Base-by-base conservation (phyloP, 2,797 vertebrate genomes). In the Microcaecilia unicolor region DNA sequence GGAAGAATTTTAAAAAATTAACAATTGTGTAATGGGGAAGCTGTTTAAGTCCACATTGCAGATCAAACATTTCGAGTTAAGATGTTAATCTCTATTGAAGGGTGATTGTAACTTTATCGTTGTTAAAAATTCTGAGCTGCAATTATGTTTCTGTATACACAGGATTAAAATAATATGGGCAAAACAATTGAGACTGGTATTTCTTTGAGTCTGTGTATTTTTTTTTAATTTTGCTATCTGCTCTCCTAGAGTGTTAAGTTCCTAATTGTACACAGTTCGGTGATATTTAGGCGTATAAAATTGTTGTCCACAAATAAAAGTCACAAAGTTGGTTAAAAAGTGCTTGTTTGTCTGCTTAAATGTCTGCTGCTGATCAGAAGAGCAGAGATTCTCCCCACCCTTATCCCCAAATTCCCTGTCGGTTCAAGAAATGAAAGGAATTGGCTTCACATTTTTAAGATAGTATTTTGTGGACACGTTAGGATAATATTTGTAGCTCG, bases 141-240 rank as follows among this genome's bases (percentile, higher is more conserved):
- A 77, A 79, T 84, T 74, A 72, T 58, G 81, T 73, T 85, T 84
- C 78, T 83, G 76, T 83, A 76, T 85, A 73, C 75, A 81, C 66
- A 60, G 78, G 71, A 75, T 63, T 61, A 39, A 18, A 39, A 24
- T 43, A 55, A 17, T 26, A 44, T 47, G 64, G 64, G 69, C 67
- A 67, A 66, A 64, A 55, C 58, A 55, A 60, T 62, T 78, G 83
- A 70, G 64, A 45, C 73, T 74, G 81, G 72, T 69, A 72, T 67
- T 74, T 76, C 74, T 76, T 63, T 67, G 57, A 46, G 61, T 83
- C 72, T 59, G 76, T 81, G 83, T 66, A n/a, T n/a, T n/a, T 65
- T 64, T n/a, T n/a, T 84, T 86, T 79, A 76, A 71, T 78, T 81
- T 80, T 70, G 72, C 76, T 67, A 65, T n/a, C n/a, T 59, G 67